These are phyloP conservation scores for Conistra vaccinii DNA, from an alignment of 2,888 invertebrate species.

Conservation along the genomic window DNA sequence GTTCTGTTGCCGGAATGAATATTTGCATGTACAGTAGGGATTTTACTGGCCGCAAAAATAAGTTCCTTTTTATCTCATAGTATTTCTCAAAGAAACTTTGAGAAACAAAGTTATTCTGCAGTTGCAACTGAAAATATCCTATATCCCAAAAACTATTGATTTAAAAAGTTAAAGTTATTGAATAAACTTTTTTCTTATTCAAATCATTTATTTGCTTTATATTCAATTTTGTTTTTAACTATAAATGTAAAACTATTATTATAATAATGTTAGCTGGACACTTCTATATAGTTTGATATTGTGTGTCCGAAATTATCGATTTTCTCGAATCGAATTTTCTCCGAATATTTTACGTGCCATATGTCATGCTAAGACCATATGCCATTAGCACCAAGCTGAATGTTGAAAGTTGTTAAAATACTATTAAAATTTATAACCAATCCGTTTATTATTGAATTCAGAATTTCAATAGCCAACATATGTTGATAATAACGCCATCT, in stretches of 20 bases:
- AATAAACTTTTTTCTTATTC: too few relatives aligned
- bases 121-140: neutral
- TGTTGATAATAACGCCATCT: conserved; percentile 40
- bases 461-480: conserved; percentile 37
- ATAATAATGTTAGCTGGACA: neutral
- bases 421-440: conserved; percentile 18
- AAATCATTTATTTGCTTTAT: too few relatives aligned
- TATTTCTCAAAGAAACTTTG: too few relatives aligned
- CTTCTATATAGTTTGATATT: neutral
- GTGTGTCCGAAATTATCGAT: too few relatives aligned
- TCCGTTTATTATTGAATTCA: conserved; percentile 13
- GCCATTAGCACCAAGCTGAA: neutral
- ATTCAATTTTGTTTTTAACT: too few relatives aligned
- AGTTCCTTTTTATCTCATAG: too few relatives aligned
- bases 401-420: conserved; percentile 1
- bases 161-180: too few relatives aligned
- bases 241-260: too few relatives aligned
- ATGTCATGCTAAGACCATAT: neutral
- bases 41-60: too few relatives aligned
- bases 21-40: too few relatives aligned
- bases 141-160: too few relatives aligned
- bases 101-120: neutral
- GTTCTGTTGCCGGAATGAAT: neutral
- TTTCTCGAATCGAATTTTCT: too few relatives aligned
- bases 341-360: neutral